Percentiles rank a stretch among this genome's conserved stretches.
phyloP scores from a whole-genome alignment of 2,113 vertebrate genomes.

The Gobio gobio region DNA sequence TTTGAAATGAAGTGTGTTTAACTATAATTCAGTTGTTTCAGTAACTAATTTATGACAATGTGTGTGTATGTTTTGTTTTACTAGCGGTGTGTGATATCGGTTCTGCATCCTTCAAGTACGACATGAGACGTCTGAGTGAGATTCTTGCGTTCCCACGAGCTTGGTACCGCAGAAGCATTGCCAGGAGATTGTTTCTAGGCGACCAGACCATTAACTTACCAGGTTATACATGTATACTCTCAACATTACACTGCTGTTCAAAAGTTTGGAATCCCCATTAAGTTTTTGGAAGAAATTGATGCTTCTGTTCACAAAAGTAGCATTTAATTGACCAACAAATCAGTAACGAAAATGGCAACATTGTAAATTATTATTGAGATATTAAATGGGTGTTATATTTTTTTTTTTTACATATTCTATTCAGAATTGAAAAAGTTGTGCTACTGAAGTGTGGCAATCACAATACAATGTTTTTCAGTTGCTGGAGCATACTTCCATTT shows the following conservation, averaged over 20 bases:
- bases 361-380: not conserved
- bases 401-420: not conserved
- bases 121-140: constrained; percentile 97
- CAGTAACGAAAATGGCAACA: not conserved
- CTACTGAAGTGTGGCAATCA: not conserved
- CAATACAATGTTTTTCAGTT: not conserved
- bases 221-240: constrained; percentile 70
- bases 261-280: not conserved
- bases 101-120: constrained; percentile 97
- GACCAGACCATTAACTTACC: constrained; percentile 97
- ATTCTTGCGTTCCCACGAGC: constrained; percentile 97
- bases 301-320: not conserved
- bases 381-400: not conserved
- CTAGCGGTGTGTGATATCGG: constrained; percentile 98
- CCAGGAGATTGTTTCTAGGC: constrained; percentile 93
- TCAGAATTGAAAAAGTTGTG: not conserved
- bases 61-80: not conserved
- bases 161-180: constrained; percentile 97
- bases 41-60: not conserved
- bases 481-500: not conserved
- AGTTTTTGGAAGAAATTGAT: not conserved
- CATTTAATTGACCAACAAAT: not conserved
- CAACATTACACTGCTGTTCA: not conserved
- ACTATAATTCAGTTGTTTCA: not conserved
- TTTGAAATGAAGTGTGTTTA: not conserved